Percentiles rank a stretch among this genome's conserved stretches.
Conservation (phyloP, 2,113 vertebrate genomes). For the Leucoraja erinaceus region DNA sequence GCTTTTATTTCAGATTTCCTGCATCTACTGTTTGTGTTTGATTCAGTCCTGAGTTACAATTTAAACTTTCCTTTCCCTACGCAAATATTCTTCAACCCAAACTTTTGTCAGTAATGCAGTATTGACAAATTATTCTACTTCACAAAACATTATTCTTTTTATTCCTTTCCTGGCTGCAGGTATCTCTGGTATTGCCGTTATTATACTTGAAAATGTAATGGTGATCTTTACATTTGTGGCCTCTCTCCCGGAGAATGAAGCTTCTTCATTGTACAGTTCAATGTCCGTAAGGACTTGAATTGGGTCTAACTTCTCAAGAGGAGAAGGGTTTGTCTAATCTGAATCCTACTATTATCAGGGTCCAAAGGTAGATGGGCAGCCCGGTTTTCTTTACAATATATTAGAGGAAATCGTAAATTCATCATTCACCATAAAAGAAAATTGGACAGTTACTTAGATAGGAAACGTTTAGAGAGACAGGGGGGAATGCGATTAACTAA, state of each 20-base stretch:
- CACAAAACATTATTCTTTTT: background rate
- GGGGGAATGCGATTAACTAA: too few species aligned
- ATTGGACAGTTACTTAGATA: too few species aligned
- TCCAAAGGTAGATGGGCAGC: background rate
- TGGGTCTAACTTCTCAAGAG: background rate
- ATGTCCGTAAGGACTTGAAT: background rate
- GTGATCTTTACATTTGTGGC: background rate
- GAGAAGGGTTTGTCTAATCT: background rate
- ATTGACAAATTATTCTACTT: background rate
- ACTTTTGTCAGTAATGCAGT: background rate
- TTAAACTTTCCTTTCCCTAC: background rate
- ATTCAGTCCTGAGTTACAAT: background rate
- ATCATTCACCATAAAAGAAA: too few species aligned
- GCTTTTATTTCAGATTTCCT: too few species aligned
- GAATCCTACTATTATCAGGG: background rate
- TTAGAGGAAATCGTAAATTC: background rate
- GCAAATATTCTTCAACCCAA: background rate
- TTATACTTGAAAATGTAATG: too few species aligned
- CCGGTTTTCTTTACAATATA: background rate
- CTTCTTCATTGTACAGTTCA: background rate
- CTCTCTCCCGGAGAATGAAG: background rate
- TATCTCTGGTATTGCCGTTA: too few species aligned
- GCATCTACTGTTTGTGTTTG: too few species aligned
- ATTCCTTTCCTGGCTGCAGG: too few species aligned
- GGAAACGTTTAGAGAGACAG: too few species aligned